These are phyloP conservation scores for Chironomus tepperi DNA, from an alignment of 1,140 invertebrate genomes.

Conservation along the genomic window DNA sequence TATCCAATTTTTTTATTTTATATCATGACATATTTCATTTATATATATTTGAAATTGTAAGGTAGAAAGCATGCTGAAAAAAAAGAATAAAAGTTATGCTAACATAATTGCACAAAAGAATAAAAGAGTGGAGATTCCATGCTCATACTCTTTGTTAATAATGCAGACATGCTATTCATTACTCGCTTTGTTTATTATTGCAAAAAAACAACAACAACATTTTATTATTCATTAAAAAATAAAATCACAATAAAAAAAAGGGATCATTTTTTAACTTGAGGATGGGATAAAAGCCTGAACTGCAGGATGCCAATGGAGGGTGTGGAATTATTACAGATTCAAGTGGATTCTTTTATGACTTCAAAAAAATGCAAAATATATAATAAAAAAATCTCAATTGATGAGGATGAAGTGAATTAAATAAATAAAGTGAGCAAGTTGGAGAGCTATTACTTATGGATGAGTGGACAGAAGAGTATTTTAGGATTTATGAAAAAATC, in stretches of 20 bases:
- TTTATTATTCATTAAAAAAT: constrained; percentile 13
- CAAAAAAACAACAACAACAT: not conserved
- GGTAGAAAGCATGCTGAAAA: no score
- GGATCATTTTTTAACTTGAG: not conserved
- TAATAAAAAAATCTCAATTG: not conserved
- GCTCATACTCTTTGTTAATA: not conserved
- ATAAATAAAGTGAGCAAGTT: not conserved
- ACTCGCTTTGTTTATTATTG: not conserved
- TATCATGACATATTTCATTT: no score
- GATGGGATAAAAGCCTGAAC: not conserved
- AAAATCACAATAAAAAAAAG: constrained; percentile 5
- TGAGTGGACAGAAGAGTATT: no score
- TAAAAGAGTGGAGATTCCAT: no score
- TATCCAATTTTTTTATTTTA: no score
- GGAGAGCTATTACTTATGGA: not conserved
- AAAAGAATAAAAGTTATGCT: no score
- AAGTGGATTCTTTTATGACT: not conserved
- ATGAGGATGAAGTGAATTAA: not conserved
- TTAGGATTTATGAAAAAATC: no score
- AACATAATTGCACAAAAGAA: no score
- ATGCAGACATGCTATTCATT: constrained; percentile 12
- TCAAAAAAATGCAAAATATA: constrained; percentile 7
- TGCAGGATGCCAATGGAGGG: not conserved
- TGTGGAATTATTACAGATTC: not conserved
- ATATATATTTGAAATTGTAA: no score